Percentiles rank a stretch among this genome's conserved stretches.
Conservation (phyloP, 2,797 vertebrate species). For the Melanotaenia maccullochi region DNA sequence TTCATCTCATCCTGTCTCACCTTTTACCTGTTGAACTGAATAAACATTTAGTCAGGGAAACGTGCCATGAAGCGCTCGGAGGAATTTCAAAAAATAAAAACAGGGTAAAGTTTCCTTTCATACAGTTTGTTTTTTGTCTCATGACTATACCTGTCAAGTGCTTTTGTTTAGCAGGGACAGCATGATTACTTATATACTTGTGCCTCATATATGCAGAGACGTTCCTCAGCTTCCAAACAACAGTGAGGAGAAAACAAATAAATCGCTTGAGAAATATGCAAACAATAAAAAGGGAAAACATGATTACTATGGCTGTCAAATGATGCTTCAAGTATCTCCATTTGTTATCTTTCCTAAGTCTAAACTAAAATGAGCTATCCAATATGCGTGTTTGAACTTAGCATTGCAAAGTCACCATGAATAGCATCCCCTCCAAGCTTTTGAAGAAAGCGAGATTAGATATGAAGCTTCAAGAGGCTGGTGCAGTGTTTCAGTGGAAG, state of each 20-base stretch:
- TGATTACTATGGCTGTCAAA: conserved; percentile 58
- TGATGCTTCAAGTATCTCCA: conserved; percentile 17
- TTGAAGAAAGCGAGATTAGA: conserved; percentile 14
- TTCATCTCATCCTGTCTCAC: conserved; percentile 35
- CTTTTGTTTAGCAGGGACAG: conserved; percentile 53
- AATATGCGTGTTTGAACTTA: conserved; percentile 15
- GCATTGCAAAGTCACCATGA: conserved; percentile 3
- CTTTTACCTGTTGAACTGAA: conserved; percentile 56
- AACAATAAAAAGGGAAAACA: conserved; percentile 20
- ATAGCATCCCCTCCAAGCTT: conserved; percentile 44
- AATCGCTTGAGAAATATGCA: background rate
- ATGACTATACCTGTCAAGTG: conserved; percentile 24
- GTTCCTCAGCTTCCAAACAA: background rate
- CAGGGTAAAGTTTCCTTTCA: conserved; percentile 48
- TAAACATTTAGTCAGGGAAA: conserved; percentile 49
- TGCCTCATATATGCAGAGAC: background rate
- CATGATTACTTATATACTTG: conserved; percentile 31
- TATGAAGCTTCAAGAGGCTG: conserved; percentile 33
- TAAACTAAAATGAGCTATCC: background rate
- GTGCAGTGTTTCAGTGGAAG: background rate
- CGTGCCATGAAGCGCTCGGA: conserved; percentile 38
- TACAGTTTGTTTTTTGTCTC: conserved; percentile 52
- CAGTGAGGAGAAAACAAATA: background rate
- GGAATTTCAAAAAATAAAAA: conserved; percentile 50
- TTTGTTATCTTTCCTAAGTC: conserved; percentile 3